Evolutionary conservation across 2,888 invertebrate species (phyloP), one percentile per base, ranked within the genome.

Genomic region (Cantharis nigra): DNA sequence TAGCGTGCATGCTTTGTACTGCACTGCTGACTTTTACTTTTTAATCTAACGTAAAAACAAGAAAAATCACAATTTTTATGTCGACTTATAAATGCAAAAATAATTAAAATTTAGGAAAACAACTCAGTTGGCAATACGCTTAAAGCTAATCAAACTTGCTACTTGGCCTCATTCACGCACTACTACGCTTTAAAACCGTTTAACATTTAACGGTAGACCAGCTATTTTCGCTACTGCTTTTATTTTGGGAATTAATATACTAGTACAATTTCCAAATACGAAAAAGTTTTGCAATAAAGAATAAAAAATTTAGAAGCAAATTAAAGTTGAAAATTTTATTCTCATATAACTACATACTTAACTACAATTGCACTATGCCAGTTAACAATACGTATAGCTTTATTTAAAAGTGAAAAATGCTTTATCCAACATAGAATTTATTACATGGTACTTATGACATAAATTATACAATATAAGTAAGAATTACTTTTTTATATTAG

Each of bases 401-500:
- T 49, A 49, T 49, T 49, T 49, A 49, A 49, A 49, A 49, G 49
- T 49, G 49, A 49, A 49, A 49, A 49, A 49, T 49, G 49, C n/a
- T 49, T 49, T 49, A 49, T 49, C 49, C 49, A 49, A 49, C 49
- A 49, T 49, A 49, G n/a, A 49, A 49, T 49, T 49, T 49, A 49
- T 49, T 23, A 67, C 26, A 67, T 23, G 23, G 65, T 67, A 67
- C 26, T 20, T 67, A 23, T 67, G 20, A 67, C 65, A 67, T 67
- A 67, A 67, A 67, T 67, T 67, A 67, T 67, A 67, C 26, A 67
- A 67, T 67, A 20, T 20, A 20, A 67, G 62, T 62, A 71, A 23
- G 71, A 71, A 71, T 62, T 71, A 23, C 23, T 20, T 71, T 71
- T 49, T 71, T 30, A 71, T 71, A 62, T 71, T 71, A 20, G 71